Conservation (phyloP, 2,113 vertebrate species). For the Eudyptes chrysolophus region DNA sequence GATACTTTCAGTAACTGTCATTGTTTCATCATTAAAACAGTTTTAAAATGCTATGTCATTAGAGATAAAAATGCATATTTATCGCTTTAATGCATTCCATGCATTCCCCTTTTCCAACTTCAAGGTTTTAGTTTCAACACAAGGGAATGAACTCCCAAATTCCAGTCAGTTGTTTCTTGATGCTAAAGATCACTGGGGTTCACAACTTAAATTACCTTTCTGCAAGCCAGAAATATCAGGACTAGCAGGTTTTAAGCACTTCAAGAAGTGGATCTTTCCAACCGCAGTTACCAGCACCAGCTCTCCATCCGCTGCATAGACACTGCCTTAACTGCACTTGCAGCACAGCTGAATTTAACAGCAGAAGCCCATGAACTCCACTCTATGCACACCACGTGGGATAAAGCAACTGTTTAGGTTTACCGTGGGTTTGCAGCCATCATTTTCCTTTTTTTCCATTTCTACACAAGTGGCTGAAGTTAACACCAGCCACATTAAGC, state of each 20-base stretch:
- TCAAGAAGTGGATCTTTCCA: not conserved
- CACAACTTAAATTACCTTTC: not conserved
- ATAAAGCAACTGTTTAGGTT: not conserved
- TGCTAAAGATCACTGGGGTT: accelerated
- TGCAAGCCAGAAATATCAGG: not conserved
- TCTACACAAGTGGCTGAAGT: not conserved
- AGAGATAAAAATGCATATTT: not conserved
- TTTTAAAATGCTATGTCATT: not conserved
- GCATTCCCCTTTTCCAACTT: not conserved
- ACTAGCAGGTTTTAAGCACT: not conserved
- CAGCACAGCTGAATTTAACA: not conserved
- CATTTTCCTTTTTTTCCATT: not conserved
- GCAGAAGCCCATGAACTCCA: not conserved
- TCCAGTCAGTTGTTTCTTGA: not conserved
- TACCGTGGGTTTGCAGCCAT: not conserved
- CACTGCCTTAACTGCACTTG: too few relatives aligned
- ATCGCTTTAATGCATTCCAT: not conserved
- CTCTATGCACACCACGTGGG: accelerated
- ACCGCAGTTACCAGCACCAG: not conserved
- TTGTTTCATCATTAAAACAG: not conserved
- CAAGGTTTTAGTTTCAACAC: not conserved
- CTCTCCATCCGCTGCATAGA: not conserved
- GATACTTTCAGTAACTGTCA: not conserved
- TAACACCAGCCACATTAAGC: not conserved
- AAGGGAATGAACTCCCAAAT: not conserved